phyloP scores from a whole-genome alignment of 2,113 vertebrate species.

The Actenoides lindsayi region DNA sequence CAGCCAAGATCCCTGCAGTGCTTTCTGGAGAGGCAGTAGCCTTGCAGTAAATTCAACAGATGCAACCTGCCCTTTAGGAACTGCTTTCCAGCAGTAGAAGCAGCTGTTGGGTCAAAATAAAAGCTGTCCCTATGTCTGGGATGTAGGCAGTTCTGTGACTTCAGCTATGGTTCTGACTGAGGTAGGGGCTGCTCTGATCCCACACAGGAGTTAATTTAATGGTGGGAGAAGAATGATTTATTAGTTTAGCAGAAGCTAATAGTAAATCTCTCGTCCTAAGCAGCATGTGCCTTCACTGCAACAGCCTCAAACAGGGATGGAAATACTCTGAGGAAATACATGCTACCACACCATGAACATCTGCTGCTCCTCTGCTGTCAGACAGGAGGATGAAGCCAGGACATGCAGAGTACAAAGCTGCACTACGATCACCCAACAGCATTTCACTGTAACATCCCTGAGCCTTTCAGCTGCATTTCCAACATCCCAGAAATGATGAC shows the following conservation, averaged over 20 bases:
- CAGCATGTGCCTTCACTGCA: neutral
- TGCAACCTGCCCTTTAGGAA: neutral
- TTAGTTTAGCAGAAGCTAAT: neutral
- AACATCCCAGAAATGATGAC: neutral
- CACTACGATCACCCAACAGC: accelerated
- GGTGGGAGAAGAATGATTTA: neutral
- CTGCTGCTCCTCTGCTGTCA: neutral
- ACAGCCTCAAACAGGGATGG: neutral
- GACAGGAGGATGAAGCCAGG: neutral
- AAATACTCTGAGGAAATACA: neutral
- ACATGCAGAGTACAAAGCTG: neutral
- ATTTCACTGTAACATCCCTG: neutral
- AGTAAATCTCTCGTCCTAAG: neutral
- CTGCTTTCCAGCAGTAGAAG: neutral
- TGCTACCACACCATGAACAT: neutral
- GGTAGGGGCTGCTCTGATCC: neutral
- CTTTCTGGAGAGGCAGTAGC: neutral
- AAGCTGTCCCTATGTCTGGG: neutral
- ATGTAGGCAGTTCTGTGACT: neutral
- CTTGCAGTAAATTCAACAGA: neutral
- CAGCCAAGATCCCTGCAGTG: neutral
- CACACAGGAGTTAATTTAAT: neutral
- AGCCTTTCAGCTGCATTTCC: neutral
- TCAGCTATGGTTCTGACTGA: neutral
- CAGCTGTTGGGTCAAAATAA: neutral